These are phyloP conservation scores for Xenopus laevis DNA, from an alignment of 2,113 vertebrate genomes.

Conservation along the genomic window DNA sequence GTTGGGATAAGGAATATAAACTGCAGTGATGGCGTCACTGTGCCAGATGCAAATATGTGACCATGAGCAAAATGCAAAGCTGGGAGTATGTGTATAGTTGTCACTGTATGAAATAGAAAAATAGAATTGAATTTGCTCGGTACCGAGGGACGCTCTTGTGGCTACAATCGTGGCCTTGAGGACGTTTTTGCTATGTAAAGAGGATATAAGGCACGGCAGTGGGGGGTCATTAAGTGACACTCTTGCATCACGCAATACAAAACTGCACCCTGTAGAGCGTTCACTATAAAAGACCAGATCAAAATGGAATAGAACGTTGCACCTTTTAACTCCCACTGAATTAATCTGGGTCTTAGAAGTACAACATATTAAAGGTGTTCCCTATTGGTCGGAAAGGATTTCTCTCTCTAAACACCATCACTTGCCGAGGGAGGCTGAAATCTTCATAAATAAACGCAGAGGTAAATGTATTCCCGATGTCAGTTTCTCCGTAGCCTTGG, in stretches of 20 bases:
- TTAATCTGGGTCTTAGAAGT: not conserved
- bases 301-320: not conserved
- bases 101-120: not conserved
- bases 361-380: not conserved
- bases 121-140: not conserved
- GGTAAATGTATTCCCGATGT: not conserved
- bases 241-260: not conserved
- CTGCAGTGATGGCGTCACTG: too few species aligned
- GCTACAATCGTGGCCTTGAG: slow-evolving; percentile 39
- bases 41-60: not conserved
- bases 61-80: not conserved
- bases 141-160: slow-evolving; percentile 15
- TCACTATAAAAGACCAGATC: not conserved
- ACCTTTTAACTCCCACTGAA: not conserved
- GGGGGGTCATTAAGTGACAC: slow-evolving; percentile 11
- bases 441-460: not conserved
- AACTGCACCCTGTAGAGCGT: not conserved
- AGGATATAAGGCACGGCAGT: slow-evolving; percentile 41
- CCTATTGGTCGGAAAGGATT: not conserved
- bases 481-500: not conserved
- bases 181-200: slow-evolving; percentile 22
- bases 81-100: not conserved
- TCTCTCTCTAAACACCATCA: not conserved
- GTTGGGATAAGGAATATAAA: too few species aligned
- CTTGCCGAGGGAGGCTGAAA: not conserved